Conservation (phyloP, 2,797 vertebrate genomes). For the Psittacula echo region DNA sequence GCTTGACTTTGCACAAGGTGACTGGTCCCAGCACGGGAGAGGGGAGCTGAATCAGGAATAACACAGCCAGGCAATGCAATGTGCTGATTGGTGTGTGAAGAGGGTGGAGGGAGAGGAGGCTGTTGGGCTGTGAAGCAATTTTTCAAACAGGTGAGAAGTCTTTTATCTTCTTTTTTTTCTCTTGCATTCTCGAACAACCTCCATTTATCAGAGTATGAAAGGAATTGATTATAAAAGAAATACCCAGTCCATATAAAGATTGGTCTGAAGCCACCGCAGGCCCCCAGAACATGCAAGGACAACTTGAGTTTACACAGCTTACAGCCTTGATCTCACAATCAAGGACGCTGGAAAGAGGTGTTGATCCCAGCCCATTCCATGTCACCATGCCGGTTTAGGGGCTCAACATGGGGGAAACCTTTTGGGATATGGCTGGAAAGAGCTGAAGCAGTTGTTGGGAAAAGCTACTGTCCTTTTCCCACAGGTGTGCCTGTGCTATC, state of each 20-base stretch:
- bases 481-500: not conserved
- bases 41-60: not conserved
- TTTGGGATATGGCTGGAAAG: accelerated
- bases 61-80: not conserved
- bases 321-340: not conserved
- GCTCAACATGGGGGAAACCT: not conserved
- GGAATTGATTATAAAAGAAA: constrained; percentile 30
- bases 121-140: constrained; percentile 35
- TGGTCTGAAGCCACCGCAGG: not conserved
- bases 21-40: not conserved
- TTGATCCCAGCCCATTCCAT: not conserved
- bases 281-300: not conserved
- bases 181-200: not conserved
- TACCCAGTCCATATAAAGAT: not conserved
- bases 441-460: not conserved
- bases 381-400: not conserved
- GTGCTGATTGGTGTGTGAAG: not conserved
- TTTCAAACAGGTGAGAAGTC: constrained; percentile 35
- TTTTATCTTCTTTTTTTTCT: not conserved
- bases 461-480: not conserved
- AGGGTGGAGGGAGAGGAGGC: not conserved
- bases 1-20: constrained; percentile 1
- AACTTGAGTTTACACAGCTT: not conserved
- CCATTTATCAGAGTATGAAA: constrained; percentile 8
- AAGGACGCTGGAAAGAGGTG: not conserved